Base-by-base conservation (phyloP, 1,140 invertebrate genomes). In the Pseudobourletiella spinata region DNA sequence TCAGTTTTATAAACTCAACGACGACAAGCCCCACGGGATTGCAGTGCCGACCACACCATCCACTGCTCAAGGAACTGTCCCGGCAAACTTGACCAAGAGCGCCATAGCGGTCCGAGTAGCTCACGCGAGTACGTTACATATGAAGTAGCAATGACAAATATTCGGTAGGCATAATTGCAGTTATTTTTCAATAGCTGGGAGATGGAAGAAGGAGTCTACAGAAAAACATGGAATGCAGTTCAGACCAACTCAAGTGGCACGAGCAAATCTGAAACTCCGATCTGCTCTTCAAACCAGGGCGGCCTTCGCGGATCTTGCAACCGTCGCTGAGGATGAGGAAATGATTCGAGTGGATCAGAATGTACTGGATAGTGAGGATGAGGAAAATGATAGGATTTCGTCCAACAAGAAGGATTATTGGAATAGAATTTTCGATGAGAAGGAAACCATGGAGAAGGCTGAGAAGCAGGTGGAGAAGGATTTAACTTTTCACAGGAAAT, bases 281-380 rank as follows among this genome's bases (percentile, higher is more conserved):
- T 32, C 59, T 30, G 22, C 59, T 0, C 20, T 52, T 14, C 42
- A 44, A 18, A 50, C 48, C 8, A 56, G 50, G 26, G 32, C 63
- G 3, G 14, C 46, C 11, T 60, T 58, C n/a, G 22, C 20, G 11
- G 20, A 35, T 42, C 44, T 57, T 3, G 59, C 61, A 16, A 22
- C 61, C 3, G 24, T 55, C n/a, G 42, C 14, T 44, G 57, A 60
- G 43, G 61, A 26, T 30, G 61, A 56, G 25, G 42, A 56, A 14
- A 20, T 22, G 43, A 18, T 26, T 4, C 20, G 25, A n/a, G 15
- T 42, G 18, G 22, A 39, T 1, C 3, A 30, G n/a, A 39, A 14
- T 4, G 30, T 14, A 0, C 3, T 1, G 14, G 44, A 63, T 25
- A 57, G 43, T 2, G 54, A 48, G 25, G 29, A 57, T 0, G 60